Evolutionary conservation across 2,797 vertebrate species (phyloP), one percentile per base, ranked within the genome.

Genomic region (Gorsachius magnificus): DNA sequence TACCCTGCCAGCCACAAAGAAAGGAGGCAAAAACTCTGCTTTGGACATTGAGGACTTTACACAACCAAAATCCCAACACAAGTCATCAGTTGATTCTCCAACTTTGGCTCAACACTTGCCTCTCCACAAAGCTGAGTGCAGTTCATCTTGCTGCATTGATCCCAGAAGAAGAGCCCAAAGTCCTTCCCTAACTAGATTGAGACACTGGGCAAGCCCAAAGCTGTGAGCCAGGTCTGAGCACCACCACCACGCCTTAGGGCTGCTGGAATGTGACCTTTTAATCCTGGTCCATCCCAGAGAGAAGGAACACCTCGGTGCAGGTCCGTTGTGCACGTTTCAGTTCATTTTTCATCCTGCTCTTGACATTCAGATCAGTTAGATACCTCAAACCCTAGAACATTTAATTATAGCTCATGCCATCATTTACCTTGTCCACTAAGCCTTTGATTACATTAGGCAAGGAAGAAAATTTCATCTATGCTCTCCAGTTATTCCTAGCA

Each of bases 341-440:
- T 50, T 91, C 46, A 7, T 96, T 95, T 95, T 58, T 74, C 63
- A 77, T 36, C 50, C 69, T 12, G 2, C 61, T 83, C 11, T 74
- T 81, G 61, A 91, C 61, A 1, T 20, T 48, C 51, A 17, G 79
- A 92, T 75, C 61, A 35, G 29, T 54, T 43, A 10, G 72, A 75
- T 63, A 81, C 79, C 80, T 94, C 70, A 13, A 76, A 48, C n/a
- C 51, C 51, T 51, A 84, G 89, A 91, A 92, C 91, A 82, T 83
- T 93, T 85, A 86, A 76, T 96, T 94, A 56, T 7, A 96, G 48
- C 69, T 82, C 38, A 16, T 79, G 58, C 58, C 87, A 33, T 91
- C 72, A 70, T 93, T 96, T 83, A 88, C 94, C 90, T 95, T 38
- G 76, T 83, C 65, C 56, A 26, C 90, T 93, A 91, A 95, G 48